phyloP scores from a whole-genome alignment of 2,797 vertebrate species.

The Rhinophrynus dorsalis region DNA sequence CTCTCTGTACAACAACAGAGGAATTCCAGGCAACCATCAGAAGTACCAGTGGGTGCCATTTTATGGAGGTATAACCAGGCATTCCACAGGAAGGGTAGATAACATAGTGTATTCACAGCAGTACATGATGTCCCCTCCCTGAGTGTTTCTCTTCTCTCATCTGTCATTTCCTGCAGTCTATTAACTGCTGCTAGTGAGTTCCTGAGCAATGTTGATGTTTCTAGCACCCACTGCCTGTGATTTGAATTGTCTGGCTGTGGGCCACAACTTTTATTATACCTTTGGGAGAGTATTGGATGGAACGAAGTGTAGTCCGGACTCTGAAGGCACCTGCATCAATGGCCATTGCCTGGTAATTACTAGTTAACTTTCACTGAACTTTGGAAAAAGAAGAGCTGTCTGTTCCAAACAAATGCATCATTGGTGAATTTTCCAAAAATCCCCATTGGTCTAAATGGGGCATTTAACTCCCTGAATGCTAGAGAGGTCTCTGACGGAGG shows the following conservation, averaged over 20 bases:
- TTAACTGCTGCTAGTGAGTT: neutral
- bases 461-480: too few species aligned
- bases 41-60: conserved; percentile 72
- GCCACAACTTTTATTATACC: conserved; percentile 75
- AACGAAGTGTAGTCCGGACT: conserved; percentile 62
- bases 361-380: neutral
- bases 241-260: conserved; percentile 73
- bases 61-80: conserved; percentile 71
- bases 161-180: too few species aligned
- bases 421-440: too few species aligned
- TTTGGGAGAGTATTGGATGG: conserved; percentile 75
- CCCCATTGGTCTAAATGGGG: too few species aligned
- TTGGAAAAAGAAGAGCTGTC: too few species aligned
- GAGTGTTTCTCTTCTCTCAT: too few species aligned
- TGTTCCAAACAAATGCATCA: too few species aligned
- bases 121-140: too few species aligned
- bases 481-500: too few species aligned
- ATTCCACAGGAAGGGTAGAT: too few species aligned
- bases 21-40: conserved; percentile 53
- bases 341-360: conserved; percentile 70
- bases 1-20: conserved; percentile 66
- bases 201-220: neutral
- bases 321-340: conserved; percentile 61
- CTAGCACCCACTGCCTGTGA: conserved; percentile 71
- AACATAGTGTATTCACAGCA: too few species aligned